Percentiles rank a stretch among this genome's conserved stretches.
Conservation (phyloP, 2,888 invertebrate genomes). For the Liopterus haemorrhoidalis region DNA sequence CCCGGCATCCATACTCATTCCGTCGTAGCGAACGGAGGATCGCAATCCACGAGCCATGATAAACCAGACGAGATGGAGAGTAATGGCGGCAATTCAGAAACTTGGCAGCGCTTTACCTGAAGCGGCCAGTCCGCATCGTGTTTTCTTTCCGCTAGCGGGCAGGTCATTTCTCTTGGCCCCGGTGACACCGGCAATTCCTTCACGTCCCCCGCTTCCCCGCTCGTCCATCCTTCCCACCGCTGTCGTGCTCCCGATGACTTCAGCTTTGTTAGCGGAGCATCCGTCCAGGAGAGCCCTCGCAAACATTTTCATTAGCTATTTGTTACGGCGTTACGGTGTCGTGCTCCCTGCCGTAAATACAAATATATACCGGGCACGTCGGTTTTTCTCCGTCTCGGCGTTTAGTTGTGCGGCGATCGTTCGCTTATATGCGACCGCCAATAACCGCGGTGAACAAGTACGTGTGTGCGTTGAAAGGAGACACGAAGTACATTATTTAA, state of each 20-base stretch:
- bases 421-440: constrained; percentile 5
- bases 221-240: constrained; percentile 14
- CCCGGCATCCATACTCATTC: constrained; percentile 32
- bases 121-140: constrained; percentile 28
- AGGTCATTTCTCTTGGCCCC: constrained; percentile 42
- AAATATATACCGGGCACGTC: constrained; percentile 14
- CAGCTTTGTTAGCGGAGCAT: constrained; percentile 26
- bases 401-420: constrained; percentile 10
- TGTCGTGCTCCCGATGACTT: constrained; percentile 17
- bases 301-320: constrained; percentile 46
- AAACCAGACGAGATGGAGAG: constrained; percentile 42
- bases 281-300: constrained; percentile 32
- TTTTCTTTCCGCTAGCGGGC: constrained; percentile 31
- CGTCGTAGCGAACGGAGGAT: constrained; percentile 14
- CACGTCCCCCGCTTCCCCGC: constrained; percentile 29
- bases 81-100: constrained; percentile 44
- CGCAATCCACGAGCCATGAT: constrained; percentile 32
- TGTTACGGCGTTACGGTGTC: constrained; percentile 39
- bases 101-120: constrained; percentile 37
- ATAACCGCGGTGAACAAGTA: constrained; percentile 18
- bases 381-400: constrained; percentile 17
- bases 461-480: neutral
- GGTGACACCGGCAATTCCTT: constrained; percentile 42
- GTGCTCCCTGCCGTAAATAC: constrained; percentile 22
- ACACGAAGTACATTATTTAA: constrained; percentile 19